Evolutionary conservation across 2,797 vertebrate genomes (phyloP), one percentile per base, ranked within the genome.

Genomic region (Heteromormyrus szaboi): DNA sequence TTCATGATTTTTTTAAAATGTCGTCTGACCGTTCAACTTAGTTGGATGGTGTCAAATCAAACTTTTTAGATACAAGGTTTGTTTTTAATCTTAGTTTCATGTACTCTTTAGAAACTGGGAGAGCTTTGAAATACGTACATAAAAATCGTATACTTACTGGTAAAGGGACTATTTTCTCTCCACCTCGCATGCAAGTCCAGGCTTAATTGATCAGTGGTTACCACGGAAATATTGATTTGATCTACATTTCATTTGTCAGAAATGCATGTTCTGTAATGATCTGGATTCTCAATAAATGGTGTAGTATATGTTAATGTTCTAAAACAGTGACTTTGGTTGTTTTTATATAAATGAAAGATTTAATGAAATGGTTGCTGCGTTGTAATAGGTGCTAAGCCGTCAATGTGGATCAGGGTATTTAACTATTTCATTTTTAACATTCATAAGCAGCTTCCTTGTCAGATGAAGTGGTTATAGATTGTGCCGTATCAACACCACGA

Each of bases 161-260:
- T 7, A 19, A 81, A 88, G 91, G 92, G 44, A 92, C 92, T 93
- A 92, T 89, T 94, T 93, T 93, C 91, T 50, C 90, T 92, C 90
- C 88, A 83, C 89, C 86, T 92, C 50, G 62, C 88, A 81, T 88
- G 72, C 25, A 53, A 81, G 87, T 90, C 85, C 65, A 50, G 48
- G 56, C 65, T 72, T 89, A 91, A 90, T 79, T 88, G 87, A 79
- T 56, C 50, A 90, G 46, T 68, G 87, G 85, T 89, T 89, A 87
- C 51, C 86, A 54, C 86, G 41, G 65, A 88, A 59, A 88, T 89
- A 81, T 91, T 76, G 62, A 51, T n/a, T 37, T 86, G 17, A 37
- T 56, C 19, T 56, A 4, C 25, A 50, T 85, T 89, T 65, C 7
- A 48, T 86, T n/a, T 22, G 25, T 86, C 33, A 25, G 41, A 44